phyloP scores from a whole-genome alignment of 2,888 invertebrate species.

The Lasius fuliginosus region DNA sequence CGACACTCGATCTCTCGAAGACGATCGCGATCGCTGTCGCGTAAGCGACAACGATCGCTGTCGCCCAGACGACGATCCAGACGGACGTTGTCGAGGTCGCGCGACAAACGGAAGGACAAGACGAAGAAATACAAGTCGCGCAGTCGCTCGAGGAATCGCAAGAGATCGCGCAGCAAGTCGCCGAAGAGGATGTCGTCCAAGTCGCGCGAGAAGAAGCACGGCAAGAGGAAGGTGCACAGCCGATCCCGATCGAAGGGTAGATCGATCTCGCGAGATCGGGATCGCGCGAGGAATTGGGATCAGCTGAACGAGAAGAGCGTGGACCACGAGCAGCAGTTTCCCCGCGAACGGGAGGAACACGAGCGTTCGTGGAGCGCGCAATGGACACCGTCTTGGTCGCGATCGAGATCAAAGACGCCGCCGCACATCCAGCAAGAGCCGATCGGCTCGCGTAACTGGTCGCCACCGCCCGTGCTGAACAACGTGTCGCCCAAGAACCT shows the following conservation, averaged over 20 bases:
- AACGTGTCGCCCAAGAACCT: constrained; percentile 87
- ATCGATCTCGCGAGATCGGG: constrained; percentile 78
- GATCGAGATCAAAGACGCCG: constrained; percentile 88
- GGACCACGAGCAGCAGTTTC: constrained; percentile 76
- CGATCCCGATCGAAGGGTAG: constrained; percentile 78
- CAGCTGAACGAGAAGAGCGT: constrained; percentile 75
- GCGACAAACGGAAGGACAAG: constrained; percentile 81
- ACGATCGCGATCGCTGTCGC: constrained; percentile 76
- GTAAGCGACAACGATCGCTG: constrained; percentile 77
- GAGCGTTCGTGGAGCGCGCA: constrained; percentile 82
- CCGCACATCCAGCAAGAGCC: constrained; percentile 78
- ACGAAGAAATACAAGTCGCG: constrained; percentile 84
- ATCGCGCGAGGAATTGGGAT: constrained; percentile 82
- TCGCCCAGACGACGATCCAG: constrained; percentile 77
- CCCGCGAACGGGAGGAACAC: constrained; percentile 74
- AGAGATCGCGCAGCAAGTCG: constrained; percentile 81
- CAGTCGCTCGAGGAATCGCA: constrained; percentile 82
- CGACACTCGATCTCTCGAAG: constrained; percentile 62
- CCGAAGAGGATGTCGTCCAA: constrained; percentile 80
- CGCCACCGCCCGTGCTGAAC: constrained; percentile 88
- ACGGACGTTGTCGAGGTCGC: constrained; percentile 77
- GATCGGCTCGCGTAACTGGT: constrained; percentile 86
- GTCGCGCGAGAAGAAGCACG: constrained; percentile 83
- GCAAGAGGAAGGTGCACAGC: constrained; percentile 81
- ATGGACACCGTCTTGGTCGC: constrained; percentile 88